A percentile compares a stretch with the other conserved stretches of the same genome.
phyloP scores from a whole-genome alignment of 2,888 invertebrate species.

The Actias luna region DNA sequence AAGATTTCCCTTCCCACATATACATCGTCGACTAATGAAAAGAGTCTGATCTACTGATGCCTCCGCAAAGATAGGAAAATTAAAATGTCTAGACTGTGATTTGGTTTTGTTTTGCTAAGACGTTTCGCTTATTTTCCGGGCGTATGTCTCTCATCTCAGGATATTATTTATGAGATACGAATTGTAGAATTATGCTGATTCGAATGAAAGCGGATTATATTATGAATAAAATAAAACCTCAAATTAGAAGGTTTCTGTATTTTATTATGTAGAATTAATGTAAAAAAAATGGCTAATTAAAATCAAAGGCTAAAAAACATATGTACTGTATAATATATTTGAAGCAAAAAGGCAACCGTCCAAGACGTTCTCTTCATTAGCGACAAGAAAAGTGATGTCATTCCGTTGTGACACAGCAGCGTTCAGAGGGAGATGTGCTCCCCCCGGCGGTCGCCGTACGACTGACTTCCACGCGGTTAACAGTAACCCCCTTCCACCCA shows the following conservation, averaged over 20 bases:
- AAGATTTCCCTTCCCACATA: slow-evolving; percentile 67
- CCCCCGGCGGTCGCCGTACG: slow-evolving; percentile 70
- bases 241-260: not conserved
- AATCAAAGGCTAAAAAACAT: slow-evolving; percentile 45
- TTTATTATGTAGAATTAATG: not conserved
- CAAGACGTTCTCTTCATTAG: slow-evolving; percentile 79
- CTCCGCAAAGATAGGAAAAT: slow-evolving; percentile 73
- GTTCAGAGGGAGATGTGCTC: slow-evolving; percentile 62
- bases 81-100: slow-evolving; percentile 78
- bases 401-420: slow-evolving; percentile 75
- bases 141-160: slow-evolving; percentile 39
- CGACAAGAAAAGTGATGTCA: slow-evolving; percentile 81
- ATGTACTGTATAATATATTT: slow-evolving; percentile 52
- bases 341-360: slow-evolving; percentile 61
- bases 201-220: slow-evolving; percentile 19
- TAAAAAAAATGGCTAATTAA: slow-evolving; percentile 47
- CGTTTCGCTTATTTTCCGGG: slow-evolving; percentile 33
- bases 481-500: slow-evolving; percentile 47
- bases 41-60: slow-evolving; percentile 67
- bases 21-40: slow-evolving; percentile 66
- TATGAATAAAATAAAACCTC: not conserved
- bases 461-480: slow-evolving; percentile 72
- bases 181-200: slow-evolving; percentile 42
- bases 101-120: slow-evolving; percentile 64
- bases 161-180: slow-evolving; percentile 43